Evolutionary conservation across 2,888 invertebrate species (phyloP).

Genomic region (Xylophagus ater): DNA sequence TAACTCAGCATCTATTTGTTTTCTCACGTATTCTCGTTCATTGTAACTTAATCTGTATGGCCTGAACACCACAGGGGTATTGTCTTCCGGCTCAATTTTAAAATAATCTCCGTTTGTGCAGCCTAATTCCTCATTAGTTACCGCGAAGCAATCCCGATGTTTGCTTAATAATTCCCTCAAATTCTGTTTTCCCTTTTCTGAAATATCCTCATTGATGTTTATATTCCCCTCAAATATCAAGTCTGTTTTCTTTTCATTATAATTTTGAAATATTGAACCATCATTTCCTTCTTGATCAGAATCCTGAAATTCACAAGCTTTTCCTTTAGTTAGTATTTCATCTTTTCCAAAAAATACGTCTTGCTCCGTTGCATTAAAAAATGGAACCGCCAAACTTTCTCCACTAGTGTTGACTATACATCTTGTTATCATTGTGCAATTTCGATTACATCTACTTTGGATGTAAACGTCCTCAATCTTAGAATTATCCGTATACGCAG

Average conservation of each 20-base stretch:
- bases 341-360: conserved; percentile 8
- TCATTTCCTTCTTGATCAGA: no score
- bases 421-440: conserved; percentile 11
- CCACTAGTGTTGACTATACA: conserved; percentile 9
- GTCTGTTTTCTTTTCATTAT: no score
- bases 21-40: conserved; percentile 13
- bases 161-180: conserved; percentile 10
- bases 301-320: no score
- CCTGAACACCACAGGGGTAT: no score
- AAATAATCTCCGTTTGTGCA: conserved; percentile 15
- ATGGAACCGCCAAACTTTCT: conserved; percentile 10
- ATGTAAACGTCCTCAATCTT: conserved; percentile 9
- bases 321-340: no score
- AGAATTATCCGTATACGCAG: no score
- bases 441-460: conserved; percentile 10
- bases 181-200: conserved; percentile 7
- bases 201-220: no score
- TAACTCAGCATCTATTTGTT: conserved; percentile 14
- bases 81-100: no score
- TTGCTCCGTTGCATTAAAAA: conserved; percentile 10
- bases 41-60: no score
- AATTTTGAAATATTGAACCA: no score
- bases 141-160: conserved; percentile 12
- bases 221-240: background rate
- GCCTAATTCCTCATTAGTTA: conserved; percentile 13